These are phyloP conservation scores for Phortica okadai DNA, from an alignment of 2,888 invertebrate genomes.

Conservation along the genomic window DNA sequence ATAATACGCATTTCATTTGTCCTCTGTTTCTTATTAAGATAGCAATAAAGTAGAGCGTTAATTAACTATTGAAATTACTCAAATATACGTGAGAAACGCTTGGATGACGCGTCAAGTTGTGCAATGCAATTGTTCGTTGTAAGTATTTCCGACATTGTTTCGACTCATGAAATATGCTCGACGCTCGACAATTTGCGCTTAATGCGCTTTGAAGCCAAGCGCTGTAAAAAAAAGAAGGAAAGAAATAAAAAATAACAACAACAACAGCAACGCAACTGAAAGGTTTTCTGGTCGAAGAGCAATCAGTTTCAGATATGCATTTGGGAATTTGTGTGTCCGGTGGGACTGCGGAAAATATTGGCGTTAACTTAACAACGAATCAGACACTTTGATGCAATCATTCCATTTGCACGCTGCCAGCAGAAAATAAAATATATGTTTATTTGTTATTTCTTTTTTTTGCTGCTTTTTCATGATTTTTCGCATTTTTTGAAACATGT, in stretches of 20 bases:
- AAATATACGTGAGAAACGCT: not conserved
- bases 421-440: constrained; percentile 40
- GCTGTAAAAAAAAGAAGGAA: not conserved
- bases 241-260: not conserved
- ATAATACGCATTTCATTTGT: not conserved
- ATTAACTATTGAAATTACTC: constrained; percentile 23
- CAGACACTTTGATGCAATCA: constrained; percentile 51
- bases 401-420: constrained; percentile 35
- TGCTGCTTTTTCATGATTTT: constrained; percentile 6
- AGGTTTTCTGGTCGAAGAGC: not conserved
- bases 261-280: not conserved
- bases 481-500: constrained; percentile 13
- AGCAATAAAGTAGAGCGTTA: constrained; percentile 10
- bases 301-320: constrained; percentile 28
- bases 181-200: not conserved
- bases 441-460: constrained; percentile 34
- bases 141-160: not conserved
- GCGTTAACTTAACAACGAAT: constrained; percentile 27
- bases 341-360: constrained; percentile 30
- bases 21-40: not conserved
- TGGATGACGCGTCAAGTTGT: not conserved
- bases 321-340: constrained; percentile 17
- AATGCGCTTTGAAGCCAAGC: constrained; percentile 24
- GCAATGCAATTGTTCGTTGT: not conserved
- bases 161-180: constrained; percentile 9